Percentiles rank a stretch among this genome's conserved stretches.
These are phyloP conservation scores for Candoia aspera DNA, from an alignment of 2,113 vertebrate species.

Conservation along the genomic window DNA sequence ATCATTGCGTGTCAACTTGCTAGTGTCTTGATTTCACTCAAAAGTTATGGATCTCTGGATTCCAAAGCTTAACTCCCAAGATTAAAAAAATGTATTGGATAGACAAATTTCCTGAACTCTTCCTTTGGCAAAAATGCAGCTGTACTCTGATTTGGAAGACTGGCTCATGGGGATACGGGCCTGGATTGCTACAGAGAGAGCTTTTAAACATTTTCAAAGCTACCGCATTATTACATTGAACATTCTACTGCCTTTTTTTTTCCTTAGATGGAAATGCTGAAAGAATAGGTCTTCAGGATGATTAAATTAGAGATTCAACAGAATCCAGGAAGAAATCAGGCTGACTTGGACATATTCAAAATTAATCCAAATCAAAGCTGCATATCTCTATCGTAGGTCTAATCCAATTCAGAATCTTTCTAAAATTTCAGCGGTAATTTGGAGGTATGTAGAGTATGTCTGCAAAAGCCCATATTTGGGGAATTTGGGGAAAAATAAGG, in stretches of 20 bases:
- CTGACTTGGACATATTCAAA: not conserved
- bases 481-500: too few species aligned
- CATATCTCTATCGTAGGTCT: not conserved
- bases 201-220: not conserved
- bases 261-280: not conserved
- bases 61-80: not conserved
- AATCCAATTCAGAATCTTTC: not conserved
- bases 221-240: not conserved
- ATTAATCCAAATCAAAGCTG: not conserved
- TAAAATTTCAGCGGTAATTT: not conserved
- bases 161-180: not conserved
- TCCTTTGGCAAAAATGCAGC: not conserved
- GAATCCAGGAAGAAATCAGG: not conserved
- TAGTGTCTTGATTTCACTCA: not conserved
- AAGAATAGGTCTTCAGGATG: not conserved
- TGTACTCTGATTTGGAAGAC: not conserved
- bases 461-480: too few species aligned
- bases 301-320: not conserved
- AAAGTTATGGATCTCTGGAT: not conserved
- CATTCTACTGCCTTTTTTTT: not conserved
- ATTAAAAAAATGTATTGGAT: not conserved
- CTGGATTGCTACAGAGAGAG: not conserved
- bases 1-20: not conserved
- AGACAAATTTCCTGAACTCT: not conserved
- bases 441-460: not conserved